Evolutionary conservation across 2,888 invertebrate genomes (phyloP).

Genomic region (Calameuta filiformis): DNA sequence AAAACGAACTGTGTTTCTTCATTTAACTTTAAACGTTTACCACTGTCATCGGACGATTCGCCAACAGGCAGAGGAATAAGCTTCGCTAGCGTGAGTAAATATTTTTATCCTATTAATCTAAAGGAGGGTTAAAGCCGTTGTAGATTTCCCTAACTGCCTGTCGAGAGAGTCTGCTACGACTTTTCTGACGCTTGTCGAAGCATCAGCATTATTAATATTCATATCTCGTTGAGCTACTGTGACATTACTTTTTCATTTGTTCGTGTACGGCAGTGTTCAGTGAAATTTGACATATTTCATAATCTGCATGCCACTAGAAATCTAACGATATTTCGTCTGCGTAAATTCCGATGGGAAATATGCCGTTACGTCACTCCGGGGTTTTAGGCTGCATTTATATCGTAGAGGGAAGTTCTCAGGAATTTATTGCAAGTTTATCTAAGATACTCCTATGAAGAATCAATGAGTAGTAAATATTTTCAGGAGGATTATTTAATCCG

Average conservation of each 20-base stretch:
- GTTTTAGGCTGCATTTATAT: neutral
- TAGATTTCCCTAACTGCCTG: neutral
- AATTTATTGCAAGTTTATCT: neutral
- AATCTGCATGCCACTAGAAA: neutral
- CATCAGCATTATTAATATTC: neutral
- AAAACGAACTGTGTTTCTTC: slow-evolving; percentile 22
- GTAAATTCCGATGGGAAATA: neutral
- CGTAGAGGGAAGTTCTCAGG: neutral
- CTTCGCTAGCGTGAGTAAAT: slow-evolving; percentile 13
- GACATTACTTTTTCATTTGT: neutral
- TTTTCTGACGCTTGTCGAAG: neutral
- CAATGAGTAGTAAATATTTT: neutral
- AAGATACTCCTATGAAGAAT: neutral
- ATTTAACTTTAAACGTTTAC: slow-evolving; percentile 10
- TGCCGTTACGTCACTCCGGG: neutral
- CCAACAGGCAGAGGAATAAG: slow-evolving; percentile 16
- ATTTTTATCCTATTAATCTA: neutral
- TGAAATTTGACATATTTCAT: neutral
- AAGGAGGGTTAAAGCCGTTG: neutral
- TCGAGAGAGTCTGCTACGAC: neutral
- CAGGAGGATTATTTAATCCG: neutral
- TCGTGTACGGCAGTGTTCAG: neutral
- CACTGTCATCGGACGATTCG: slow-evolving; percentile 18
- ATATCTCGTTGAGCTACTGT: neutral
- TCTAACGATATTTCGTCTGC: neutral